These are phyloP conservation scores for Julus scanicus DNA, from an alignment of 2,888 invertebrate species.

Conservation along the genomic window DNA sequence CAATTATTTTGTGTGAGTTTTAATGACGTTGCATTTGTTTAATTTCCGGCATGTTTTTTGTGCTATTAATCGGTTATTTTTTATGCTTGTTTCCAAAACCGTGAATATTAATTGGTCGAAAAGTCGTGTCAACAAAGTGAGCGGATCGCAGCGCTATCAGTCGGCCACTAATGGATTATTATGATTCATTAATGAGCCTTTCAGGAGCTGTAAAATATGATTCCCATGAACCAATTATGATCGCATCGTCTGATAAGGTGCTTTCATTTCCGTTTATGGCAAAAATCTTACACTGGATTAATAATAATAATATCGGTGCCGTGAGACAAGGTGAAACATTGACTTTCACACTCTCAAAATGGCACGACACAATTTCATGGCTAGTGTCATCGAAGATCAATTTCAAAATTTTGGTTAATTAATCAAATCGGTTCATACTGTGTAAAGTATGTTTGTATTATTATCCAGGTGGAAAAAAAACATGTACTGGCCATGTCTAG, in stretches of 20 bases:
- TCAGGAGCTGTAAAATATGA: conserved; percentile 52
- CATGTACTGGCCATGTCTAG: background rate
- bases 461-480: too few relatives aligned
- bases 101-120: conserved; percentile 2
- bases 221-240: conserved; percentile 50
- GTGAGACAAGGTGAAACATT: background rate
- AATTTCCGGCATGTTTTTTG: background rate
- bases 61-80: background rate
- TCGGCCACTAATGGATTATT: conserved; percentile 51
- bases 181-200: conserved; percentile 53
- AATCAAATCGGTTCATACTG: too few relatives aligned
- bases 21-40: background rate
- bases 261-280: conserved; percentile 50
- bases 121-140: conserved; percentile 46
- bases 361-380: background rate
- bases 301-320: background rate
- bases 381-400: background rate
- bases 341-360: background rate
- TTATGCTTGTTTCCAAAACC: background rate
- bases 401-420: too few relatives aligned
- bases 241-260: conserved; percentile 44
- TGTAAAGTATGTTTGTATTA: too few relatives aligned
- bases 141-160: background rate
- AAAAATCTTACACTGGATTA: background rate
- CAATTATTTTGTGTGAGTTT: background rate